Percentiles rank a stretch among this genome's conserved stretches.
These are phyloP conservation scores for Talpa occidentalis DNA, from an alignment of 2,113 vertebrate genomes.

Conservation along the genomic window DNA sequence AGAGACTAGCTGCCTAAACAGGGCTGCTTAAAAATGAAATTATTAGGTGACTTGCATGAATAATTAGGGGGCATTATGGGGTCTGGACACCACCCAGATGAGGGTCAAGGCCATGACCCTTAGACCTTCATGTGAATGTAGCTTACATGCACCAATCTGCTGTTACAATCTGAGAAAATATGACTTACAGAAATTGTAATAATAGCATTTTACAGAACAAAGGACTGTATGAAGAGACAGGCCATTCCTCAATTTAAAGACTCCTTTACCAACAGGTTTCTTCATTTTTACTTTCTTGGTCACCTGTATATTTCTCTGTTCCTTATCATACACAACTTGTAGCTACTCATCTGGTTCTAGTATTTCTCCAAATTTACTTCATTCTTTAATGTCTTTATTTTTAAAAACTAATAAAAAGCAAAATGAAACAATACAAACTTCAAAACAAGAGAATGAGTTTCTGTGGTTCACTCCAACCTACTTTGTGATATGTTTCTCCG, in stretches of 20 bases:
- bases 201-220: not conserved
- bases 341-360: not conserved
- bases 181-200: not conserved
- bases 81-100: not conserved
- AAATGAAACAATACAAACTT: not conserved
- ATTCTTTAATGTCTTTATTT: not conserved
- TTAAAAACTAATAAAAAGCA: not conserved
- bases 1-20: not conserved
- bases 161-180: not conserved
- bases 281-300: not conserved
- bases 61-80: not conserved
- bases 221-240: not conserved
- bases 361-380: not conserved
- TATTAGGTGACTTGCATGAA: not conserved
- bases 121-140: not conserved
- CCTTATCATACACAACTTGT: not conserved
- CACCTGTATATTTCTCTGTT: not conserved
- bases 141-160: not conserved
- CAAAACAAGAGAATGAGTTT: not conserved
- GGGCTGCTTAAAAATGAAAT: not conserved
- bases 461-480: not conserved
- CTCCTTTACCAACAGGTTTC: not conserved
- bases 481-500: not conserved
- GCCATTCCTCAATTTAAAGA: not conserved
- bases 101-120: not conserved